These are phyloP conservation scores for Agonopterix alstromeriana DNA, from an alignment of 2,888 invertebrate genomes.

Conservation along the genomic window DNA sequence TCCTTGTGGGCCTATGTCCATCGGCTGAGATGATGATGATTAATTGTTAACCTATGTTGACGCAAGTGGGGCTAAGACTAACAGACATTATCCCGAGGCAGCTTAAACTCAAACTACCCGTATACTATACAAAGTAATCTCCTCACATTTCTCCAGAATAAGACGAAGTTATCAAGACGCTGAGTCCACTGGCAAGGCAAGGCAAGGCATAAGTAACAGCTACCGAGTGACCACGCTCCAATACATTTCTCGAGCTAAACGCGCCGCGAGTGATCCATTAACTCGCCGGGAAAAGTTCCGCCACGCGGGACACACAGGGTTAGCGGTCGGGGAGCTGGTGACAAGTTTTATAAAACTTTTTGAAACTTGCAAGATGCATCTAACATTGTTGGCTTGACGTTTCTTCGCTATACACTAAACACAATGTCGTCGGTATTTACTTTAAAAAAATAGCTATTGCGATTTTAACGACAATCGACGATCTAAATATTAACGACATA, in stretches of 20 bases:
- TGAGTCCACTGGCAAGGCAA: neutral
- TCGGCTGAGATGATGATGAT: too few species aligned
- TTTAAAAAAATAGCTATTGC: neutral
- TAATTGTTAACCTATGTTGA: too few species aligned
- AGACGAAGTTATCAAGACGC: too few species aligned
- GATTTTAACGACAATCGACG: too few species aligned
- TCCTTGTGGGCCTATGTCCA: too few species aligned
- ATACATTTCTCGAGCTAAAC: conserved; percentile 16
- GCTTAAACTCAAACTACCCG: neutral
- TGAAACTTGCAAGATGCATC: neutral
- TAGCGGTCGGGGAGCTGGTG: conserved; percentile 1
- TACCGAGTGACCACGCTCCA: conserved; percentile 19
- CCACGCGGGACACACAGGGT: conserved; percentile 4
- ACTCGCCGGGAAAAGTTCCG: conserved; percentile 15
- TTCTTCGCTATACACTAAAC: neutral
- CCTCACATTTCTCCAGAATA: neutral
- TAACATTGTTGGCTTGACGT: neutral
- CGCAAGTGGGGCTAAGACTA: too few species aligned
- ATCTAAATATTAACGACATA: neutral
- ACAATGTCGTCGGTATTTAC: neutral
- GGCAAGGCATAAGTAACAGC: conserved; percentile 5
- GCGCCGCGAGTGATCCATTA: conserved; percentile 24
- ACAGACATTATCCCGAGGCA: too few species aligned
- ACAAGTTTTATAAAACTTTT: neutral
- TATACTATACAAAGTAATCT: neutral